Percentiles rank a stretch among this genome's conserved stretches.
phyloP scores from a whole-genome alignment of 2,888 invertebrate genomes.

The Agonopterix arenella region DNA sequence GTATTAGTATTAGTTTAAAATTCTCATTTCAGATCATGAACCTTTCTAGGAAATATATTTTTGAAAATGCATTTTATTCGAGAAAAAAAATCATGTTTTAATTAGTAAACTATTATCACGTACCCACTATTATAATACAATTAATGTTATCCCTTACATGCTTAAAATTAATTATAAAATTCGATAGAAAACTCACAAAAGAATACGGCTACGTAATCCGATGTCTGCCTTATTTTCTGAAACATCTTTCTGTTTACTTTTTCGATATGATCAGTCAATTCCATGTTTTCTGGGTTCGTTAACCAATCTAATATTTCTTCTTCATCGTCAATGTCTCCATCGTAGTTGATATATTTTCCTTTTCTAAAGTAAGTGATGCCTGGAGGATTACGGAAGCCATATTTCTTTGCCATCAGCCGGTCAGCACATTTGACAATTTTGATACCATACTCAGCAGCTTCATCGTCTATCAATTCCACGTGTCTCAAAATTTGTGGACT shows the following conservation, averaged over 20 bases:
- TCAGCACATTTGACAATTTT: conserved; percentile 93
- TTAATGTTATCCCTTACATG: no score
- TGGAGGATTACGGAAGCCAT: conserved; percentile 92
- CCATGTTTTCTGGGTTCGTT: conserved; percentile 96
- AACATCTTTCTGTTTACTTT: conserved; percentile 95
- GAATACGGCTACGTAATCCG: conserved; percentile 94
- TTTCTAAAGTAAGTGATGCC: conserved; percentile 95
- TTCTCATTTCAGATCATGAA: not conserved
- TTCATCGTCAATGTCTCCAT: conserved; percentile 94
- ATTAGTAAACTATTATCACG: no score
- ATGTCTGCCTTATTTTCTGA: conserved; percentile 90
- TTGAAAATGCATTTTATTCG: no score
- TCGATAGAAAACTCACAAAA: conserved; percentile 84
- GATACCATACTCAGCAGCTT: conserved; percentile 94
- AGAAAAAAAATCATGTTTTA: no score
- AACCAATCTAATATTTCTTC: conserved; percentile 95
- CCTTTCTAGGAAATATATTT: no score
- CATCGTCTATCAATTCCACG: conserved; percentile 93
- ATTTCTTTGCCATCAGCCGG: conserved; percentile 94
- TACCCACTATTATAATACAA: no score
- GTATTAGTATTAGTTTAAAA: conserved; percentile 20
- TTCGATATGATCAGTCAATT: conserved; percentile 94
- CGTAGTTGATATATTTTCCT: conserved; percentile 92
- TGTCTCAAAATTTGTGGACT: conserved; percentile 89
- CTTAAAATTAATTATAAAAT: not conserved